Percentiles rank a stretch among this genome's conserved stretches.
Evolutionary conservation across 2,888 invertebrate species (phyloP).

Genomic region (Alsophila aescularia): DNA sequence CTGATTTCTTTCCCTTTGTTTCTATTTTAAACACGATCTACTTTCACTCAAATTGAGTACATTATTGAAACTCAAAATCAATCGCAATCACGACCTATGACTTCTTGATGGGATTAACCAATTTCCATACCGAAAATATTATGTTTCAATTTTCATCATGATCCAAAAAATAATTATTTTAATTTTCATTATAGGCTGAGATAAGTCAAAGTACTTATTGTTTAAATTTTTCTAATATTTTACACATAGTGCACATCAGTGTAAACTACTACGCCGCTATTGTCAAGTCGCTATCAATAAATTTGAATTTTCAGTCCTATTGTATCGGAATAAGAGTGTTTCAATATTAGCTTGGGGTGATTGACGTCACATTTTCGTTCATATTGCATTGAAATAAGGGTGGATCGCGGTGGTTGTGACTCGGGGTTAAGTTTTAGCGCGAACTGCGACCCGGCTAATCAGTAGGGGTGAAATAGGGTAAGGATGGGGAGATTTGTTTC

Average conservation of each 20-base stretch:
- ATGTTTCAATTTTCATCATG: no score
- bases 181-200: no score
- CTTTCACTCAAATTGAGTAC: no score
- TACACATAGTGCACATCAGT: background rate
- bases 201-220: no score
- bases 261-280: background rate
- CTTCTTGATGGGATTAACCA: no score
- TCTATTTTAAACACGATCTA: no score
- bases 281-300: background rate
- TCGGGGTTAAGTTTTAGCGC: constrained; percentile 69
- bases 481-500: constrained; percentile 43
- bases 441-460: constrained; percentile 74
- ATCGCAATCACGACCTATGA: no score
- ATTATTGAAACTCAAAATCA: no score
- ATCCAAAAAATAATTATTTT: no score
- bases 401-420: constrained; percentile 61
- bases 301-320: background rate
- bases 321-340: background rate
- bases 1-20: no score
- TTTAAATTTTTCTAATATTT: no score
- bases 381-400: constrained; percentile 38
- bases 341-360: background rate
- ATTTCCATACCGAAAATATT: no score
- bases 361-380: background rate
- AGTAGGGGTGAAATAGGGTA: constrained; percentile 56